A percentile compares a stretch with the other conserved stretches of the same genome.
Conservation (phyloP, 2,113 vertebrate species). For the Etheostoma spectabile region DNA sequence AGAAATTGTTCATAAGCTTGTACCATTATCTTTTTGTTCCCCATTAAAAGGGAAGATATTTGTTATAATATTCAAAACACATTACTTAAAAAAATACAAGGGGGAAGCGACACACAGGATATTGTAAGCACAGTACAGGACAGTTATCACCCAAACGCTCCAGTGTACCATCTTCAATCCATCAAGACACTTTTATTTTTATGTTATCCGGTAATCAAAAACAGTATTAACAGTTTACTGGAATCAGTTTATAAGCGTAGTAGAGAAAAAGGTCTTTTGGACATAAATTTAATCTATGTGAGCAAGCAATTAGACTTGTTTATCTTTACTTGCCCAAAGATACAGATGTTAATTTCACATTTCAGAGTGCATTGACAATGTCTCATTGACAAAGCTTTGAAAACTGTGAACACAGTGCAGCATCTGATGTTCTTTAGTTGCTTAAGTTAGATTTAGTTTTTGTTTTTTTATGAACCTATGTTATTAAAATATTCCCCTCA, state of each 20-base stretch:
- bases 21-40: not conserved
- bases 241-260: slow-evolving; percentile 52
- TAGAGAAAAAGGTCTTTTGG: slow-evolving; percentile 37
- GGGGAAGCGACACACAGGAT: not conserved
- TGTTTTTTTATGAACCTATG: slow-evolving; percentile 7
- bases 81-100: not conserved
- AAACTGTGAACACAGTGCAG: slow-evolving; percentile 32
- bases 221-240: slow-evolving; percentile 5
- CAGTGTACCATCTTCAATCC: not conserved
- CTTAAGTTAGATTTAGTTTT: slow-evolving; percentile 53
- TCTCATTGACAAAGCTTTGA: slow-evolving; percentile 52
- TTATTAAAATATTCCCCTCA: slow-evolving; percentile 4
- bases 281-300: slow-evolving; percentile 70
- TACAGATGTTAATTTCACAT: slow-evolving; percentile 84
- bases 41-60: not conserved
- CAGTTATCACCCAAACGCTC: not conserved
- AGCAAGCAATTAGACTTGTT: slow-evolving; percentile 65
- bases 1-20: not conserved
- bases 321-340: slow-evolving; percentile 67
- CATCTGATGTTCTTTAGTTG: slow-evolving; percentile 52
- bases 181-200: slow-evolving; percentile 1
- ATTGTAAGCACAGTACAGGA: not conserved
- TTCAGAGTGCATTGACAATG: slow-evolving; percentile 77
- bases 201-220: slow-evolving; percentile 16
- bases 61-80: not conserved